phyloP scores from a whole-genome alignment of 1,140 invertebrate species.

The Adelges cooleyi region DNA sequence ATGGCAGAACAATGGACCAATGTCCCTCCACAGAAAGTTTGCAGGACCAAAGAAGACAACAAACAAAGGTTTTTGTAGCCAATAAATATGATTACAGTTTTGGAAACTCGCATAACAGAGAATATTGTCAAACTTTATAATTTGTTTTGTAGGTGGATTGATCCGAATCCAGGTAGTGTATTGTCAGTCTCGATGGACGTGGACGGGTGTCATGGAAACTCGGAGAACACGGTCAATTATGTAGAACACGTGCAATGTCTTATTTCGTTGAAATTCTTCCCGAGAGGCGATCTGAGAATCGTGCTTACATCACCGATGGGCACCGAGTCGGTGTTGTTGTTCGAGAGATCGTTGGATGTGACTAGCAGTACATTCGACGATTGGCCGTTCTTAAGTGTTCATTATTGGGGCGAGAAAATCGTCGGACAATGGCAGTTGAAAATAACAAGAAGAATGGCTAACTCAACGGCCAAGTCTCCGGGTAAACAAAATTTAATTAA shows the following conservation, averaged over 20 bases:
- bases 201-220: constrained; percentile 66
- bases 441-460: constrained; percentile 72
- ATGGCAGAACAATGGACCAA: constrained; percentile 72
- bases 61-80: constrained; percentile 49
- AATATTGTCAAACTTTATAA: neutral
- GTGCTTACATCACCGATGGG: constrained; percentile 79
- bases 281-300: constrained; percentile 72
- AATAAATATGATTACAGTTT: neutral
- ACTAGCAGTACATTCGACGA: constrained; percentile 87
- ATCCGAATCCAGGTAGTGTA: constrained; percentile 55
- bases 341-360: constrained; percentile 80
- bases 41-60: constrained; percentile 64
- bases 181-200: constrained; percentile 70
- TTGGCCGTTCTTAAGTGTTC: constrained; percentile 95
- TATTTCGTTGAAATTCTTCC: constrained; percentile 72
- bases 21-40: constrained; percentile 72
- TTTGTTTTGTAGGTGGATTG: constrained; percentile 47
- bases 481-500: too few relatives aligned
- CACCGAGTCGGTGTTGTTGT: constrained; percentile 74
- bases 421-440: constrained; percentile 87
- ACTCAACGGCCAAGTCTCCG: constrained; percentile 64
- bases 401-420: constrained; percentile 91
- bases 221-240: constrained; percentile 71
- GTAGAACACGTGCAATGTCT: constrained; percentile 91
- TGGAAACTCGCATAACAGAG: neutral